These are phyloP conservation scores for Falco cherrug DNA, from an alignment of 2,797 vertebrate genomes.

Conservation along the genomic window DNA sequence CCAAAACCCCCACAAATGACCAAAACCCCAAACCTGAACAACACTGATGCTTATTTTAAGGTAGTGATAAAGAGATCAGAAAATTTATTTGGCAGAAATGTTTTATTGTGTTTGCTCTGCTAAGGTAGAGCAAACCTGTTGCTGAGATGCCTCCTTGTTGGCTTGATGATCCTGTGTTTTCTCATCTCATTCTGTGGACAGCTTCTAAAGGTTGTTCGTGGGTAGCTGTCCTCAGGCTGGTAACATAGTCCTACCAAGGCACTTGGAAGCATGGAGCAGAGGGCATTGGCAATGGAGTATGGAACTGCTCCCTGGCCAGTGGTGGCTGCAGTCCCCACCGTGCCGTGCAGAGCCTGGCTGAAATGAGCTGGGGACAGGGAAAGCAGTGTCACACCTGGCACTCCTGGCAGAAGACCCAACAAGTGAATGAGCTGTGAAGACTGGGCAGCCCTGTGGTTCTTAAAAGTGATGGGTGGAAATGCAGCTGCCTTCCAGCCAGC, in stretches of 20 bases:
- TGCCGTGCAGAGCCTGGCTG: background rate
- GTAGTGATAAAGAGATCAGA: background rate
- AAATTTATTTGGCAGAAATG: background rate
- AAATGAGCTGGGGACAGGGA: background rate
- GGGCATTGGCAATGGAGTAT: background rate
- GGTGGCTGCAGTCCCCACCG: background rate
- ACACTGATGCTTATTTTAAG: background rate
- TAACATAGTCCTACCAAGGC: background rate
- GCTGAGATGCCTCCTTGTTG: background rate
- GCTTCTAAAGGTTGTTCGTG: background rate
- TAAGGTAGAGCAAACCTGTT: background rate
- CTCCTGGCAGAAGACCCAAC: background rate
- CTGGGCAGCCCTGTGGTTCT: background rate
- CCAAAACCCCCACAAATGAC: background rate
- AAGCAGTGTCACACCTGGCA: background rate
- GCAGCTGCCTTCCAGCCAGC: background rate
- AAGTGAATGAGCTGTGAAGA: accelerated
- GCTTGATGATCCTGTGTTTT: background rate
- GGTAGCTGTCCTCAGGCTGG: background rate
- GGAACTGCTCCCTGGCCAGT: background rate
- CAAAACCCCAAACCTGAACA: background rate
- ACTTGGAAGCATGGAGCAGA: background rate
- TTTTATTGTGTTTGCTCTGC: background rate
- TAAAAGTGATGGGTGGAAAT: background rate
- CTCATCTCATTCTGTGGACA: background rate